Base-by-base conservation (phyloP, 2,797 vertebrate species). In the Pipistrellus pygmaeus region DNA sequence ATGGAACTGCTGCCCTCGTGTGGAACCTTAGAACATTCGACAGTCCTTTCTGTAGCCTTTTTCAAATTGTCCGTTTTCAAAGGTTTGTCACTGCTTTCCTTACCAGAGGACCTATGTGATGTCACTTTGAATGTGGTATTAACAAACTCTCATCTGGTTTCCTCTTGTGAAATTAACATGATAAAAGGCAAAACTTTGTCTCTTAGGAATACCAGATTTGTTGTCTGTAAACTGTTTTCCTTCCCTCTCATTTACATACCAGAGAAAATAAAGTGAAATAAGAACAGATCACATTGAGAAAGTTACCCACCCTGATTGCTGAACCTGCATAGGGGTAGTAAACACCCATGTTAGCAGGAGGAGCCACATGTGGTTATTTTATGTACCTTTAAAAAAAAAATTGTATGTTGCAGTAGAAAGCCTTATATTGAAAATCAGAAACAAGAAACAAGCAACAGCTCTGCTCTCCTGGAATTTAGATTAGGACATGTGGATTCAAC, bases 1-100 rank as follows among this genome's bases (percentile, higher is more conserved):
- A 0, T 11, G 15, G n/a, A 80, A 69, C 91, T 95, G 80, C 89
- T 93, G 96, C 93, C 94, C 93, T 64, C 94, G 6, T 69, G 91
- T 93, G 94, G 97, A 38, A 6, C 4, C 0, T 46, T 6, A 2
- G 13, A 66, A 78, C 21, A 66, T 57, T 11, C 21, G 71, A 21
- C 64, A 12, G 5, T 38, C 41, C 48, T 18, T 38, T 46, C 5
- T 0, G 10, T 38, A 60, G 6, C 35, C 14, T 1, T 20, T 82
- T n/a, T n/a, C 60, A 62, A 23, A 51, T 80, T 44, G 57, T 60
- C 55, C 14, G 77, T 57, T 51, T 13, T 93, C 32, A 32, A 15
- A 91, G 8, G 15, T 41, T 78, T 64, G 48, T 69, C 83, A 25
- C 53, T 41, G 23, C 57, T 60, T 60, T 27, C 25, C 15, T 71